Conservation (phyloP, 2,113 vertebrate genomes). For the Notothenia coriiceps region DNA sequence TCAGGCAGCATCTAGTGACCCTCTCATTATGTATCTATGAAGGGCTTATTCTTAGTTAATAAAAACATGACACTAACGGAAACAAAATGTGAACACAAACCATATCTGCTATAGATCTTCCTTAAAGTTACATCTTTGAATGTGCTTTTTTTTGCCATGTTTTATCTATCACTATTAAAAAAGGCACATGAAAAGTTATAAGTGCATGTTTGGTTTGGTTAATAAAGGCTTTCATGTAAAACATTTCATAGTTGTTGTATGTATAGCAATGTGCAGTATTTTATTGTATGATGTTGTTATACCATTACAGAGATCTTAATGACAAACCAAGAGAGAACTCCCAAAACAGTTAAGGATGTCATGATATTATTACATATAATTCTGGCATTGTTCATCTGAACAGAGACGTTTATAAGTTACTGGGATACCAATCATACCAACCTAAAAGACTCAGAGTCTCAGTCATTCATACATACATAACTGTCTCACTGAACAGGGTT, state of each 20-base stretch:
- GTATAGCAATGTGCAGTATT: conserved; percentile 29
- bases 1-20: no score
- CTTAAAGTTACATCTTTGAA: neutral
- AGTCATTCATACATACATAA: neutral
- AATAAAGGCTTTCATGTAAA: neutral
- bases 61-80: no score
- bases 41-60: neutral
- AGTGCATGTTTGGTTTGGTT: neutral
- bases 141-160: neutral
- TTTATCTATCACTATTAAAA: neutral
- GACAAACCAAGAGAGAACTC: conserved; percentile 10
- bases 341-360: conserved; percentile 1
- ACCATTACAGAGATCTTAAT: neutral
- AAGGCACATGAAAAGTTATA: neutral
- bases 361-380: neutral
- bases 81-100: no score
- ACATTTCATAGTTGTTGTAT: conserved; percentile 22
- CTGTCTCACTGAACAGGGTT: neutral
- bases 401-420: conserved; percentile 3
- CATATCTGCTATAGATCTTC: neutral
- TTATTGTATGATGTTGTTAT: conserved; percentile 17
- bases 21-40: no score
- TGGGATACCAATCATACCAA: neutral
- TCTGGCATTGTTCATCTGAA: conserved; percentile 1
- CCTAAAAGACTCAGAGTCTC: neutral